Conservation (phyloP, 1,140 invertebrate genomes). For the Himalopsyche phryganea region DNA sequence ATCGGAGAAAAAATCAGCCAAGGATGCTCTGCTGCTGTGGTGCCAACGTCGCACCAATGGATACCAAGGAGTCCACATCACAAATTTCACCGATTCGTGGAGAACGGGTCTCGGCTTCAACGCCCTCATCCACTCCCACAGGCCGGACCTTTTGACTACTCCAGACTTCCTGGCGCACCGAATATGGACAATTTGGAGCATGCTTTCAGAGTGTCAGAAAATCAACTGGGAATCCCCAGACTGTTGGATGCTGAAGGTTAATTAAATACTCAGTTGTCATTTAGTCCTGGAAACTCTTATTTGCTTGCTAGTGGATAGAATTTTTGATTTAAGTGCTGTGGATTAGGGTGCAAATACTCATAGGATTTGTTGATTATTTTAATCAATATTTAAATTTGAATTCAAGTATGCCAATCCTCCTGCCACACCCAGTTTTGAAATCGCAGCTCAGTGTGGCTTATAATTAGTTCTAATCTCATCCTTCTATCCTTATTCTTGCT, state of each 20-base stretch:
- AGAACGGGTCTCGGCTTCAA: conserved; percentile 93
- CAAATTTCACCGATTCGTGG: conserved; percentile 86
- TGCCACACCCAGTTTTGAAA: too few relatives aligned
- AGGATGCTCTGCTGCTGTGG: conserved; percentile 97
- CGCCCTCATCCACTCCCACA: conserved; percentile 92
- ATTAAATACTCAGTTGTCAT: too few relatives aligned
- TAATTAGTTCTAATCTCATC: too few relatives aligned
- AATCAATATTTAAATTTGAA: too few relatives aligned
- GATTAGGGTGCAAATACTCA: too few relatives aligned
- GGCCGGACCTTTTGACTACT: conserved; percentile 90
- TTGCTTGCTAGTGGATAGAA: too few relatives aligned
- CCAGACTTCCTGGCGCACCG: conserved; percentile 66
- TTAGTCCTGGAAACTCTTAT: too few relatives aligned
- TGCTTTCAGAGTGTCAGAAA: conserved; percentile 91
- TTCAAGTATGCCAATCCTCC: too few relatives aligned
- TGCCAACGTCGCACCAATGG: conserved; percentile 97
- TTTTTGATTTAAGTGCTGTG: too few relatives aligned
- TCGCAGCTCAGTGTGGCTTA: too few relatives aligned
- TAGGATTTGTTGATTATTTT: too few relatives aligned
- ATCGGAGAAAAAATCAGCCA: conserved; percentile 97
- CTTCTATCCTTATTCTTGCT: too few relatives aligned
- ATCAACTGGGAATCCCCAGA: conserved; percentile 82
- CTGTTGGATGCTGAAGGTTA: conserved; percentile 77
- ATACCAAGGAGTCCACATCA: conserved; percentile 84
- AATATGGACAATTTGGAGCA: conserved; percentile 93